phyloP scores from a whole-genome alignment of 2,113 vertebrate species.

The Cromileptes altivelis region DNA sequence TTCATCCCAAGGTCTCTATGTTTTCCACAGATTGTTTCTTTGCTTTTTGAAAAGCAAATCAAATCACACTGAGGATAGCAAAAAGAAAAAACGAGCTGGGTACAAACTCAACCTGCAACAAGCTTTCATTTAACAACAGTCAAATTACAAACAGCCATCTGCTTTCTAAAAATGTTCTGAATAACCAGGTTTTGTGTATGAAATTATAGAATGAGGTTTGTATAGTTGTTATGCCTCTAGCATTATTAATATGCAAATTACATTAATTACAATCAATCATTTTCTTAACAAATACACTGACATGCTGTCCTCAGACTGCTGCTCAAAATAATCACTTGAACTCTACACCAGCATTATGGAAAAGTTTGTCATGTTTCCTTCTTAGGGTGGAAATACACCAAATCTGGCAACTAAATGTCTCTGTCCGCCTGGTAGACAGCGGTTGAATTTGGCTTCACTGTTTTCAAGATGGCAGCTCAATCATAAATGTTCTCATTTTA shows the following conservation, averaged over 20 bases:
- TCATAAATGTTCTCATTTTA: too few relatives aligned
- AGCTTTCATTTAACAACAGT: conserved; percentile 31
- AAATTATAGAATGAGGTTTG: not conserved
- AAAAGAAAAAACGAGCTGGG: not conserved
- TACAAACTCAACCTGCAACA: not conserved
- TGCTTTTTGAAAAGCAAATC: conserved; percentile 15
- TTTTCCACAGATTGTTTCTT: conserved; percentile 28
- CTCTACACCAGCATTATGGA: not conserved
- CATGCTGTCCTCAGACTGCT: not conserved
- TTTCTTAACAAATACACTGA: not conserved
- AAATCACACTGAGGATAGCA: conserved; percentile 15
- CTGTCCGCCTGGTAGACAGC: too few relatives aligned
- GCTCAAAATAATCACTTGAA: not conserved
- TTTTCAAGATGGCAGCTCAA: too few relatives aligned
- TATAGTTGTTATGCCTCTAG: not conserved
- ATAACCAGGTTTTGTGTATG: not conserved
- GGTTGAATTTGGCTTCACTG: too few relatives aligned
- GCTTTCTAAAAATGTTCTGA: not conserved
- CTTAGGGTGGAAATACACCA: not conserved
- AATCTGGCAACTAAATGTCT: too few relatives aligned
- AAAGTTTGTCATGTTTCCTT: not conserved
- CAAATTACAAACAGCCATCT: conserved; percentile 28
- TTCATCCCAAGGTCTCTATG: conserved; percentile 22
- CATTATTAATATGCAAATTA: not conserved
- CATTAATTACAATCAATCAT: not conserved